Evolutionary conservation across 1,140 invertebrate genomes (phyloP).

Genomic region (Platorchestia sp.): DNA sequence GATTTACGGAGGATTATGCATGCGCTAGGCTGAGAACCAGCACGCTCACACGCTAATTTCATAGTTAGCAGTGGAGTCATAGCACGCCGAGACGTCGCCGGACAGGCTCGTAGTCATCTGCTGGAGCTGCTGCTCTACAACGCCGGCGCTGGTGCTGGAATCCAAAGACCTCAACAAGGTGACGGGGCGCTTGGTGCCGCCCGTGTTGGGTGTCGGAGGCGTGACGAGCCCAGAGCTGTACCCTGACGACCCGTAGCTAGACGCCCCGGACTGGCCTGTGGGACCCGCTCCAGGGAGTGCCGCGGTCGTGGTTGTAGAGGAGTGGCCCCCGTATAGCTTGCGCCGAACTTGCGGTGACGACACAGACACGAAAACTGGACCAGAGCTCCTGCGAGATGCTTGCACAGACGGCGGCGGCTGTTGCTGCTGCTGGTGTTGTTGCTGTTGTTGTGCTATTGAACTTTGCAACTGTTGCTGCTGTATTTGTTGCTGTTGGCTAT

Average conservation of each 20-base stretch:
- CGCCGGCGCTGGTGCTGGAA: slow-evolving; percentile 80
- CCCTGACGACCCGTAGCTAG: slow-evolving; percentile 38
- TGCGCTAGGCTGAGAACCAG: background rate
- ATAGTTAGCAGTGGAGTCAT: slow-evolving; percentile 63
- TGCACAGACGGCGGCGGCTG: slow-evolving; percentile 70
- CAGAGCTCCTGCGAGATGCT: slow-evolving; percentile 64
- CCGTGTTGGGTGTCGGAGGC: slow-evolving; percentile 65
- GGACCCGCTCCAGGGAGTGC: background rate
- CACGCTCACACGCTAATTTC: slow-evolving; percentile 64
- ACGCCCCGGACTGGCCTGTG: background rate
- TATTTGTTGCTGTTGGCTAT: slow-evolving; percentile 59
- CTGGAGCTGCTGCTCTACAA: slow-evolving; percentile 63
- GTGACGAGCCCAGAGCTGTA: slow-evolving; percentile 61
- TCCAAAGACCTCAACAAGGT: slow-evolving; percentile 92
- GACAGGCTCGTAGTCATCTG: slow-evolving; percentile 60
- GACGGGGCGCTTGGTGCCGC: slow-evolving; percentile 79
- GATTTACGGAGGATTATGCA: background rate
- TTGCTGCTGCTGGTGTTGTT: slow-evolving; percentile 66
- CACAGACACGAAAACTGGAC: slow-evolving; percentile 66
- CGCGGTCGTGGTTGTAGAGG: background rate
- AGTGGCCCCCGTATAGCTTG: slow-evolving; percentile 59
- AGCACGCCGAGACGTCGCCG: slow-evolving; percentile 58
- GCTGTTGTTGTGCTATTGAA: slow-evolving; percentile 10
- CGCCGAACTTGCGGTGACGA: slow-evolving; percentile 71
- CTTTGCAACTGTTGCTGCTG: slow-evolving; percentile 68